Evolutionary conservation across 2,113 vertebrate genomes (phyloP).

Genomic region (Toxotes jaculatrix): DNA sequence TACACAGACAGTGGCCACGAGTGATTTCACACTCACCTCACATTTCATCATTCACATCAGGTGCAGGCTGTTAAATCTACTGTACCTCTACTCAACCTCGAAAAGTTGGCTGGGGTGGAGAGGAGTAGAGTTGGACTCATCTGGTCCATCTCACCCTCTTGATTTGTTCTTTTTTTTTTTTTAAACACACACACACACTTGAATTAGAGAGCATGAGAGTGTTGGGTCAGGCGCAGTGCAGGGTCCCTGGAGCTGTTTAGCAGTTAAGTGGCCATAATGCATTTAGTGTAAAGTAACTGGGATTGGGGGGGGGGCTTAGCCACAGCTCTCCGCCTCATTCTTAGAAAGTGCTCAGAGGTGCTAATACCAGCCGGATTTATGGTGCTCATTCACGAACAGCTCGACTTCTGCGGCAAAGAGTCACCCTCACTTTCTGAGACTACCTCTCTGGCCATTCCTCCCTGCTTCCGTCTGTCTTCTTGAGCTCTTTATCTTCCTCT

Average conservation of each 20-base stretch:
- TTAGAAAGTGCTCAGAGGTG: conserved; percentile 69
- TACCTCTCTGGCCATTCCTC: neutral
- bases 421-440: neutral
- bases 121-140: conserved; percentile 39
- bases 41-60: conserved; percentile 31
- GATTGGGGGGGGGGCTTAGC: conserved; percentile 57
- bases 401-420: conserved; percentile 37
- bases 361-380: conserved; percentile 62
- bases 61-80: conserved; percentile 42
- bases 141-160: conserved; percentile 27
- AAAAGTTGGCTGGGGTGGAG: conserved; percentile 7
- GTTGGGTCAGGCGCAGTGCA: conserved; percentile 54
- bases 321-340: conserved; percentile 63
- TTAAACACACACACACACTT: conserved; percentile 35
- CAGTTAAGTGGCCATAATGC: conserved; percentile 70
- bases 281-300: conserved; percentile 72
- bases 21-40: conserved; percentile 21
- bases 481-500: neutral
- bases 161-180: conserved; percentile 37
- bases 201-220: conserved; percentile 54
- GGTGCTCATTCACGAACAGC: conserved; percentile 64
- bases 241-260: conserved; percentile 67
- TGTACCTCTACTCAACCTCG: conserved; percentile 43
- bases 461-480: neutral
- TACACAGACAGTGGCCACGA: neutral